Evolutionary conservation across 2,113 vertebrate genomes (phyloP).

Genomic region (Meleagris gallopavo): DNA sequence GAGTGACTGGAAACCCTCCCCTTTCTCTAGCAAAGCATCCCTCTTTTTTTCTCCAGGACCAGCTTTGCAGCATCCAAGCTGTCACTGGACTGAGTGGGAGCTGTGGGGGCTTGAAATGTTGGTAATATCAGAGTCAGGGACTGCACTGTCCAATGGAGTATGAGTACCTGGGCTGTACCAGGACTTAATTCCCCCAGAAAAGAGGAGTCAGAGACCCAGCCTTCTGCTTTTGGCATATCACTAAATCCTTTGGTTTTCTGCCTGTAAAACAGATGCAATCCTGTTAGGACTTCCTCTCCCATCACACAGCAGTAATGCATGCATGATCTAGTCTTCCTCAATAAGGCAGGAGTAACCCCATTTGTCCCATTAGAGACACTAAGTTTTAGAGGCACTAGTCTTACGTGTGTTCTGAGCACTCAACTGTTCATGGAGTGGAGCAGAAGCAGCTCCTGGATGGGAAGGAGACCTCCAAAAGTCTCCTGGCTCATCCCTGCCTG

Average conservation of each 20-base stretch:
- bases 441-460: background rate
- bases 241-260: background rate
- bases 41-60: background rate
- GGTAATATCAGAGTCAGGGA: fast-evolving
- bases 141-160: fast-evolving
- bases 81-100: background rate
- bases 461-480: background rate
- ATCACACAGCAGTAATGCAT: background rate
- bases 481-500: background rate
- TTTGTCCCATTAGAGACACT: background rate
- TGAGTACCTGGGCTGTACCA: too few species aligned
- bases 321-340: background rate
- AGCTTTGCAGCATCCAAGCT: background rate
- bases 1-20: background rate
- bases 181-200: background rate
- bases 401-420: background rate
- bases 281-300: background rate
- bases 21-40: background rate
- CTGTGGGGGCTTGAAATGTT: background rate
- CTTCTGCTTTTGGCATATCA: background rate
- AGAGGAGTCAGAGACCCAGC: fast-evolving
- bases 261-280: background rate
- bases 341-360: background rate
- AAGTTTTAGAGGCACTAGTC: background rate
- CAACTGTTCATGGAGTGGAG: background rate